Percentiles rank a stretch among this genome's conserved stretches.
Evolutionary conservation across 2,888 invertebrate species (phyloP).

Genomic region (Drosophila kanekoi): DNA sequence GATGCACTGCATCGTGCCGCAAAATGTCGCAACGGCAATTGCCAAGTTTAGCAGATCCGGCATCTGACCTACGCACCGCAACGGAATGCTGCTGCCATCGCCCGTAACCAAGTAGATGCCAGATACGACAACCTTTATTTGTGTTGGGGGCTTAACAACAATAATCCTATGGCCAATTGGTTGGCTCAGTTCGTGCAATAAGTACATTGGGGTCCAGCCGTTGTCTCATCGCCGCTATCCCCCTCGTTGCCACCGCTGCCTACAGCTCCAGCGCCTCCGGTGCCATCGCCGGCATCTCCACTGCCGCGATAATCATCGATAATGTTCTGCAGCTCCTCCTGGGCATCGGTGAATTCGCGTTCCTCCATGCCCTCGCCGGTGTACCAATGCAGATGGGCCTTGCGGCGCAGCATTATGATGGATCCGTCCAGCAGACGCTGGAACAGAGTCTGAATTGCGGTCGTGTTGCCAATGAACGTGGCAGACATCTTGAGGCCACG

Average conservation of each 20-base stretch:
- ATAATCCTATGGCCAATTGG: neutral
- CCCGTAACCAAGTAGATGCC: neutral
- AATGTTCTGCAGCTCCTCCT: slow-evolving; percentile 91
- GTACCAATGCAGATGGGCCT: slow-evolving; percentile 94
- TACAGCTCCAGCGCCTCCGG: neutral
- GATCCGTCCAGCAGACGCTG: slow-evolving; percentile 91
- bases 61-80: slow-evolving; percentile 44
- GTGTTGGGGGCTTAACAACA: neutral
- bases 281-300: slow-evolving; percentile 30
- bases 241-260: slow-evolving; percentile 10
- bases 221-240: neutral
- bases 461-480: slow-evolving; percentile 93
- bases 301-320: slow-evolving; percentile 88
- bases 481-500: slow-evolving; percentile 93
- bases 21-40: slow-evolving; percentile 39
- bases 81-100: neutral
- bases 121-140: slow-evolving; percentile 7
- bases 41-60: slow-evolving; percentile 65
- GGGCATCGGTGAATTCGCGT: slow-evolving; percentile 93
- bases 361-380: slow-evolving; percentile 95
- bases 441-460: slow-evolving; percentile 92
- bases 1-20: slow-evolving; percentile 37
- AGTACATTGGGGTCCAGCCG: slow-evolving; percentile 27
- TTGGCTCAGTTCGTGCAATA: slow-evolving; percentile 36
- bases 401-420: slow-evolving; percentile 93